Base-by-base conservation (phyloP, 2,797 vertebrate genomes). In the Neomorphus geoffroyi region DNA sequence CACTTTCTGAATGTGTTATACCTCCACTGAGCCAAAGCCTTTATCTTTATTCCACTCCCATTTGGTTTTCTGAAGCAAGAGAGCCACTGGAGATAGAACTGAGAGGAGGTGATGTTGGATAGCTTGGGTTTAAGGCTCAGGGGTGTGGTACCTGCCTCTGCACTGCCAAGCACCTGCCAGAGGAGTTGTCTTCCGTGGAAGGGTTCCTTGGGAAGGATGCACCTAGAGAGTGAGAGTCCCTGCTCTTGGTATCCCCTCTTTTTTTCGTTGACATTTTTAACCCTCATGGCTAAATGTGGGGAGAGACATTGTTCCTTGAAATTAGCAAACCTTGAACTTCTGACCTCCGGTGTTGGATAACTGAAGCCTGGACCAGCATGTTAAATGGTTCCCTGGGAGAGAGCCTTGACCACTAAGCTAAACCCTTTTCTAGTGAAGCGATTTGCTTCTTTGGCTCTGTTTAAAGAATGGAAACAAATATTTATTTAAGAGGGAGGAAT, bases 381-480 rank as follows among this genome's bases (percentile, higher is more conserved):
- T 80, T 53, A 21, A 37, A 80, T 22, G 1, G 46, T 61, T 67
- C 39, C 66, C 41, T 45, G 48, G 21, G 88, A 73, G 37, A 48
- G 28, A 88, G 88, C 26, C 75, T 80, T 58, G 66, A 45, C 46
- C 35, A 57, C 67, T 77, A 73, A 77, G 90, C 77, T 73, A 51
- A 85, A 86, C 72, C 45, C 53, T 66, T 67, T 73, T 70, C 46
- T 69, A 72, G 67, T 69, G 45, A 66, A 88, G 88, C 3, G 46
- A 85, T 93, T 35, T 50, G 73, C 60, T 74, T 8, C 84, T 94
- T 57, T 37, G 45, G 57, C 70, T 69, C 1, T 92, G 89, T 90
- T 90, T 95, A 80, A 93, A 92, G 86, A 84, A 73, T 73, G 37
- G 74, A 73, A 92, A 85, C 79, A 93, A 95, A 81, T 87, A 92